Evolutionary conservation across 2,888 invertebrate genomes (phyloP).

Genomic region (Tenodera sinensis): DNA sequence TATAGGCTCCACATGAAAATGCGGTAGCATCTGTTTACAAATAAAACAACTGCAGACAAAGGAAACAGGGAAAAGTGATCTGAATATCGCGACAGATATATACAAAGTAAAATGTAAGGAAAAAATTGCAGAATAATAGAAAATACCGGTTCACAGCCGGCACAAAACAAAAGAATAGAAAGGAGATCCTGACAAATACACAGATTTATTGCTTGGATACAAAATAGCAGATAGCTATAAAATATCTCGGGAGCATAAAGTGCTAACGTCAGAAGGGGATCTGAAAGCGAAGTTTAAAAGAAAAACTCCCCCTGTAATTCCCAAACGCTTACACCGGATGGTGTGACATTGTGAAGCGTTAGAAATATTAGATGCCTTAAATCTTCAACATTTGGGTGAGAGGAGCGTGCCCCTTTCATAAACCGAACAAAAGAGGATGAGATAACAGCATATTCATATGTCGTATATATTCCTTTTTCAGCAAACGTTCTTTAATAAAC

Average conservation of each 20-base stretch:
- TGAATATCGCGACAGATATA: background rate
- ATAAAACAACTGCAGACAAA: background rate
- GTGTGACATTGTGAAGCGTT: too few relatives aligned
- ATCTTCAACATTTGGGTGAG: too few relatives aligned
- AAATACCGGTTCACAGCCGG: background rate
- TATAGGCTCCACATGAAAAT: background rate
- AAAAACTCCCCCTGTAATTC: background rate
- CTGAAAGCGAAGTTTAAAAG: background rate
- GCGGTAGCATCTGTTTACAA: background rate
- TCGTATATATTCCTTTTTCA: too few relatives aligned
- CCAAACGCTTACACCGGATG: too few relatives aligned
- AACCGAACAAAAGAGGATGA: too few relatives aligned
- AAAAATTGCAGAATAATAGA: background rate
- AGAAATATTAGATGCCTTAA: too few relatives aligned
- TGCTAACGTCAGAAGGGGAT: background rate
- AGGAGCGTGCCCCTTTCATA: too few relatives aligned
- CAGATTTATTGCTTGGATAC: background rate
- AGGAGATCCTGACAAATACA: background rate
- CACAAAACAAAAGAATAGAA: background rate
- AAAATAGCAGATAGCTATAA: background rate
- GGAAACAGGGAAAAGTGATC: background rate
- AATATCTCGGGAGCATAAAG: background rate
- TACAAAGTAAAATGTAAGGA: background rate
- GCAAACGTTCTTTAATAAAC: too few relatives aligned
- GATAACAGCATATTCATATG: too few relatives aligned